Conservation (phyloP, 1,140 invertebrate genomes). For the Copidosoma floridanum region DNA sequence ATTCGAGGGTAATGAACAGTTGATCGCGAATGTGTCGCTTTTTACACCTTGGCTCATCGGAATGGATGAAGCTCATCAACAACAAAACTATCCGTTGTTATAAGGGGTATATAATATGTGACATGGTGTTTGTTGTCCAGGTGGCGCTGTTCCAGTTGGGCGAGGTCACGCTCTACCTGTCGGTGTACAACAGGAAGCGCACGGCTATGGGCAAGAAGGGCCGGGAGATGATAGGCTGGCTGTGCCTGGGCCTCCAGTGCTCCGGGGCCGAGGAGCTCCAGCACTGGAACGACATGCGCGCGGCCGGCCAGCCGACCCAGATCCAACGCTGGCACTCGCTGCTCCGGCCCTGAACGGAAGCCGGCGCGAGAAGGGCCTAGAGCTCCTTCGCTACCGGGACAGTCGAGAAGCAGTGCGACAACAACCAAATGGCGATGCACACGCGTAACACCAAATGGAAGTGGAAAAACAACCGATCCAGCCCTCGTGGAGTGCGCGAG, state of each 20-base stretch:
- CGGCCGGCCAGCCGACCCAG: conserved; percentile 50
- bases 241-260: conserved; percentile 86
- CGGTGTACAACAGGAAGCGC: conserved; percentile 86
- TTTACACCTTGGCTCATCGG: no score
- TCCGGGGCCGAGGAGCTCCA: conserved; percentile 89
- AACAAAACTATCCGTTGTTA: no score
- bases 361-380: conserved; percentile 3
- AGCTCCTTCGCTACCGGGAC: not conserved
- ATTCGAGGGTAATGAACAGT: no score
- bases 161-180: conserved; percentile 92
- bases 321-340: conserved; percentile 54
- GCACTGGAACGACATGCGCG: conserved; percentile 90
- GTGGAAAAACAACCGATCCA: no score
- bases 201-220: conserved; percentile 81
- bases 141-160: conserved; percentile 92
- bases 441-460: no score
- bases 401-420: no score
- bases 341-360: conserved; percentile 48
- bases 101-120: no score
- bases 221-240: conserved; percentile 91
- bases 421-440: no score
- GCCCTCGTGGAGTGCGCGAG: no score
- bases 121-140: no score
- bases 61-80: no score
- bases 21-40: no score